Base-by-base conservation (phyloP, 1,140 invertebrate species). In the Vollenhovia emeryi region DNA sequence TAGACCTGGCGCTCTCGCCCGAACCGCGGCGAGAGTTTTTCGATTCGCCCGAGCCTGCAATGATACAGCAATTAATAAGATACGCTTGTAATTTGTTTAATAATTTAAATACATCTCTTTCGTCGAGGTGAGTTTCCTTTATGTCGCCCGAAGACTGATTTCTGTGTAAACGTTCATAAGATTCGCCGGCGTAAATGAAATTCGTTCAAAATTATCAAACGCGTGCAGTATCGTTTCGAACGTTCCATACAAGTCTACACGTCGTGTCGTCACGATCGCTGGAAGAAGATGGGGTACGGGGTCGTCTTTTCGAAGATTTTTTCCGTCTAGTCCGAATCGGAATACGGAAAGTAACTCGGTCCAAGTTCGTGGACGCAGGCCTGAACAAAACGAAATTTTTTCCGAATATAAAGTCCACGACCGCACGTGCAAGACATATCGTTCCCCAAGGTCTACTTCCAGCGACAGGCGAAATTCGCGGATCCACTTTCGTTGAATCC, bases 1-100 rank as follows among this genome's bases (percentile, higher is more conserved):
- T 95, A 30, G 95, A 95, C 84, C 95, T 96, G 24, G 91, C 95
- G 86, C 96, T 97, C 88, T 97, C 97, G 0, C 96, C 96, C 18
- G 96, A 97, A 1, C 96, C 96, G 50, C 96, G 95, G 55, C 96
- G 87, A 0, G 94, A 95, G 18, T 89, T 92, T 82, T 87, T 93
- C 5, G 94, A 95, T 50, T 95, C 95, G 3, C 92, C 93, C 0
- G 95, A 95, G 21, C 92, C 95, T 94, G 78, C 0, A 62, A 87
- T 21, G 2, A 40, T 9, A 24, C 30, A 30, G 5, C 11, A 66
- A 79, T 79, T n/a, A 68, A 21, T 40, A 33, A 18, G 21, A 45
- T n/a, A 45, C 59, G 60, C 1, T 4, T 11, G 1, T 30, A 36
- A 36, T 76, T 45, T 18, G 6, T 21, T 48, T 24, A 36, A 7